Evolutionary conservation across 2,797 vertebrate species (phyloP).

Genomic region (Sebastes trivittatus): DNA sequence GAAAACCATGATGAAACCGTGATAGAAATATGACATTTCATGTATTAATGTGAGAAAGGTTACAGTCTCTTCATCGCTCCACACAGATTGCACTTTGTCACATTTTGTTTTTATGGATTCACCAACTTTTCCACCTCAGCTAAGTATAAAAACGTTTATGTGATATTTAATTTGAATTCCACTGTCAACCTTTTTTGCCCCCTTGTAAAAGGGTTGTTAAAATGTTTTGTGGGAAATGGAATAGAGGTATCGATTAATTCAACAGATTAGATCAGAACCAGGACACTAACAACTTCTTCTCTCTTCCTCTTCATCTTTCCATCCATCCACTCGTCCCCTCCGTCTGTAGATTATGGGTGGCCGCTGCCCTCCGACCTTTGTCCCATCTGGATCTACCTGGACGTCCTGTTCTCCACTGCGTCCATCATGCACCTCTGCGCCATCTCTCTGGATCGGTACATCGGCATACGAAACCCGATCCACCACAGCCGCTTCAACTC

Average conservation of each 20-base stretch:
- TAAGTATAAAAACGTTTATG: background rate
- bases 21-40: too few relatives aligned
- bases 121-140: background rate
- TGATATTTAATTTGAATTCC: background rate
- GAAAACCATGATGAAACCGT: too few relatives aligned
- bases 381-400: conserved; percentile 95
- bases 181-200: background rate
- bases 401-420: conserved; percentile 94
- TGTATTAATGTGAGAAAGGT: too few relatives aligned
- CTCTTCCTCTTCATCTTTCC: background rate
- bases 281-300: background rate
- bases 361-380: conserved; percentile 91
- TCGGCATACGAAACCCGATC: conserved; percentile 94
- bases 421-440: conserved; percentile 98
- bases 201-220: background rate
- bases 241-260: too few relatives aligned
- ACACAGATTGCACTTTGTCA: background rate
- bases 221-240: too few relatives aligned
- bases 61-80: too few relatives aligned
- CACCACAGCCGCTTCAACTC: conserved; percentile 96
- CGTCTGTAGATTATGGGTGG: conserved; percentile 88
- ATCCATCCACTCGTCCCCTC: background rate
- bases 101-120: background rate
- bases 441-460: conserved; percentile 96
- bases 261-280: background rate